phyloP scores from a whole-genome alignment of 2,888 invertebrate species.

The Drosophila gaucha region DNA sequence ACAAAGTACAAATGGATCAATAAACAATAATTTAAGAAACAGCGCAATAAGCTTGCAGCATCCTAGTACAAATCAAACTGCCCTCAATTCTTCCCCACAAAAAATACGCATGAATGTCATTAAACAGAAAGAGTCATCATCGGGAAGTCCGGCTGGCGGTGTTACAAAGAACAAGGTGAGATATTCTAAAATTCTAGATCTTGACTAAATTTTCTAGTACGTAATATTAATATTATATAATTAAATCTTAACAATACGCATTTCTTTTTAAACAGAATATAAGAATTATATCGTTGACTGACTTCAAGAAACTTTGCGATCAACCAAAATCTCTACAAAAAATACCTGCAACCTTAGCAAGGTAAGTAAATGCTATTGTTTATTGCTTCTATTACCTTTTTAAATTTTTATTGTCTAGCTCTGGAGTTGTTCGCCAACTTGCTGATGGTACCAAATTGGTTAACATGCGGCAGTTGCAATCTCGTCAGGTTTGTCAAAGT shows the following conservation, averaged over 20 bases:
- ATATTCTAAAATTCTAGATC: background rate
- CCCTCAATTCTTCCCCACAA: constrained; percentile 53
- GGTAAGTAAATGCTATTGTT: constrained; percentile 56
- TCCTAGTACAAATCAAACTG: constrained; percentile 35
- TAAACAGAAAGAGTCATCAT: constrained; percentile 58
- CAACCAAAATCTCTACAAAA: constrained; percentile 80
- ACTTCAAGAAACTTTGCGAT: constrained; percentile 83
- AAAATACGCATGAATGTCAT: constrained; percentile 75
- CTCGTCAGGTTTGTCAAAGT: constrained; percentile 67
- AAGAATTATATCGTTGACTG: constrained; percentile 83
- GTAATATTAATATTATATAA: too few species aligned
- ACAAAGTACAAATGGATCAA: constrained; percentile 49
- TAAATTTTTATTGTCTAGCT: constrained; percentile 49
- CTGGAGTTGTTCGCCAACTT: constrained; percentile 74
- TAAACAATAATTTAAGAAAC: constrained; percentile 47
- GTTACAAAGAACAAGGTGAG: constrained; percentile 68
- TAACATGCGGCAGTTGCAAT: constrained; percentile 69
- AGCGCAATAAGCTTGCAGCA: constrained; percentile 35
- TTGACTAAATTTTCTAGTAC: too few species aligned
- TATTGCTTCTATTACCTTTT: background rate
- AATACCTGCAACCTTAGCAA: constrained; percentile 76
- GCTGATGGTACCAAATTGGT: constrained; percentile 69
- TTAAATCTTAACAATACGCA: too few species aligned
- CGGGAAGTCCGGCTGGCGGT: constrained; percentile 40
- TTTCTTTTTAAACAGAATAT: constrained; percentile 74